Evolutionary conservation across 2,888 invertebrate genomes (phyloP).

Genomic region (Neoascia interrupta): DNA sequence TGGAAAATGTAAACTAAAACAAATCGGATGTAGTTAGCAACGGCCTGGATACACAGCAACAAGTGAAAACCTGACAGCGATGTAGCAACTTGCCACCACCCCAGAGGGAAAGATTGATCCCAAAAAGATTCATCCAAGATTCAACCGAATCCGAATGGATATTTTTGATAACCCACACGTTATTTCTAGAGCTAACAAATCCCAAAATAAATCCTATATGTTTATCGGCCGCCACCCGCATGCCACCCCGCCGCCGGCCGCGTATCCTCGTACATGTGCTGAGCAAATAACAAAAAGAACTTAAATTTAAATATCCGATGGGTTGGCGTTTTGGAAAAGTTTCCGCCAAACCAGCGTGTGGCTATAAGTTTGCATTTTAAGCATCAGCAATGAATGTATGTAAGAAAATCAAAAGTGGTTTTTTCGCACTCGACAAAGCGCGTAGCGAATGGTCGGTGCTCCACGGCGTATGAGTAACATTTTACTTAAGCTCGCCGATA

Average conservation of each 20-base stretch:
- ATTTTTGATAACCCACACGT: conserved; percentile 64
- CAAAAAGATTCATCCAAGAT: too few relatives aligned
- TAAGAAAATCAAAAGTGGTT: conserved; percentile 38
- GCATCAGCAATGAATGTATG: too few relatives aligned
- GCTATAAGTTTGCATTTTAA: not conserved
- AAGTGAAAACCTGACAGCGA: not conserved
- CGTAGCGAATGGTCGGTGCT: too few relatives aligned
- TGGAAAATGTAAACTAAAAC: conserved; percentile 32
- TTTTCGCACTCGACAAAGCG: not conserved
- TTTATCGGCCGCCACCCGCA: conserved; percentile 46
- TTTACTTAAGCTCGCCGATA: conserved; percentile 23
- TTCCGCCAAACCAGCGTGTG: conserved; percentile 22
- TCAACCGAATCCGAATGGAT: conserved; percentile 31
- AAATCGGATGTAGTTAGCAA: conserved; percentile 34
- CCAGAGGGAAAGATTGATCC: not conserved
- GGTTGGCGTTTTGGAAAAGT: conserved; percentile 10
- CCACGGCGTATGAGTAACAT: conserved; percentile 43
- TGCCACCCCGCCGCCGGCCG: not conserved
- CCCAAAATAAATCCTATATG: conserved; percentile 53
- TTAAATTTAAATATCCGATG: too few relatives aligned
- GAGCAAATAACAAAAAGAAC: conserved; percentile 11
- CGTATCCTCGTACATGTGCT: conserved; percentile 26
- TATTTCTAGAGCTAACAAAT: conserved; percentile 51
- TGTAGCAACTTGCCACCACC: conserved; percentile 3
- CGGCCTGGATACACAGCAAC: conserved; percentile 3